Base-by-base conservation (phyloP, 2,888 invertebrate species). In the Scaptomyza polygonia region DNA sequence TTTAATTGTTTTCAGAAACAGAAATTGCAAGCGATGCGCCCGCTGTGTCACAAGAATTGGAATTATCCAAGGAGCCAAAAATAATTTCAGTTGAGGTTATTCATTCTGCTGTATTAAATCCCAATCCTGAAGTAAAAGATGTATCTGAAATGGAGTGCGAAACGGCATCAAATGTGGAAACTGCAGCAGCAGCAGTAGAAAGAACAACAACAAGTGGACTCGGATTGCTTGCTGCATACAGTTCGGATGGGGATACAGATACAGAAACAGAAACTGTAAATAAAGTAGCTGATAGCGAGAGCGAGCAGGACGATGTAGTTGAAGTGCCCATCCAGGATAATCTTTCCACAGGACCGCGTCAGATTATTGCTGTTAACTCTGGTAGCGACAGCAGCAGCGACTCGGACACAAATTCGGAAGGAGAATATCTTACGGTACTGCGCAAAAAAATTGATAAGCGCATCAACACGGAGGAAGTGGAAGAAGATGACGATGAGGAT, bases 211-310 rank as follows among this genome's bases (percentile, higher is more conserved):
- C 77, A 25, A 79, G 82, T 30, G 83, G 91, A 0, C 77, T 91
- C 0, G 73, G 88, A 12, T 68, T 91, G n/a, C 67, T 91, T 3
- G 81, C 90, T 3, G 83, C 88, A 52, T 91, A 91, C 44, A 76
- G 77, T 29, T 89, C 91, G 0, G 83, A 82, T 29, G 71, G 51
- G n/a, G 78, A 75, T 2, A 75, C 86, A 1, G 84, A 83, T 16
- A 43, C 42, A 3, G 68, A 74, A 25, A 58, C 49, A 3, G 68
- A 74, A 25, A 58, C 49, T 29, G 54, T 55, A 0, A 42, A 42
- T 6, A 16, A 59, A 21, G 25, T 9, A 1, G 62, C 21, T 5
- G 59, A 68, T 3, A 77, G 72, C 11, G 87, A 87, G 29, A 72
- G 74, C 0, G 88, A 86, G 0, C 42, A 66, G 5, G 58, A 61